phyloP scores from a whole-genome alignment of 2,888 invertebrate species.

The Leuctra nigra region DNA sequence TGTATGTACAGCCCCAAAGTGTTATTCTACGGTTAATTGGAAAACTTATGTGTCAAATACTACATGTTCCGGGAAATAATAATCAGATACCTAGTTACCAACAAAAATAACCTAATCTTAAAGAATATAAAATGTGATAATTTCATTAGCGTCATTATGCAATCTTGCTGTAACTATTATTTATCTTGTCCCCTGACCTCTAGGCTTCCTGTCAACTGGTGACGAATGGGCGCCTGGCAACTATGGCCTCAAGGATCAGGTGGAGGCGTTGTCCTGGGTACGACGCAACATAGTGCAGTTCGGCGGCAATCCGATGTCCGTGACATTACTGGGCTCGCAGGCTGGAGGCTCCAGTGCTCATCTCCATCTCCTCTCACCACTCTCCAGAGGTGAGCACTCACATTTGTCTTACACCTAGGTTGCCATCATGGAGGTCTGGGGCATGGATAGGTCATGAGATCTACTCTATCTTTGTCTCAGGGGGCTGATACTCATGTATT shows the following conservation, averaged over 20 bases:
- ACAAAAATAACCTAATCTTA: too few relatives aligned
- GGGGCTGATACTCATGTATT: too few relatives aligned
- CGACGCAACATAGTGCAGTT: conserved; percentile 25
- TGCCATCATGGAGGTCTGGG: neutral
- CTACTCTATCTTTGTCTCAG: neutral
- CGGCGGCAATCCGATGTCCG: conserved; percentile 26
- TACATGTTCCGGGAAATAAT: too few relatives aligned
- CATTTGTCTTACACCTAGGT: neutral
- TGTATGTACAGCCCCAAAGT: too few relatives aligned
- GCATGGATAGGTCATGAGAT: neutral
- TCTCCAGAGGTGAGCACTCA: conserved; percentile 12
- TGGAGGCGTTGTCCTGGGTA: conserved; percentile 26
- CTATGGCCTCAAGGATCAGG: conserved; percentile 28
- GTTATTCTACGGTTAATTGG: too few relatives aligned
- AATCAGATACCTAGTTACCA: too few relatives aligned
- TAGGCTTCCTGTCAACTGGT: conserved; percentile 27
- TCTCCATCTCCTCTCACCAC: conserved; percentile 17
- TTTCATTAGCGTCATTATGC: too few relatives aligned
- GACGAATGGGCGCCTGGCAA: conserved; percentile 25
- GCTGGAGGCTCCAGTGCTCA: conserved; percentile 28
- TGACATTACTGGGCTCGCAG: conserved; percentile 26
- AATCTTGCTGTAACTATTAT: too few relatives aligned
- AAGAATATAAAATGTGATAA: too few relatives aligned
- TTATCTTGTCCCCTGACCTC: too few relatives aligned
- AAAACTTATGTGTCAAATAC: too few relatives aligned